Conservation (phyloP, 1,140 invertebrate species). For the Chrysomallon squamiferum region DNA sequence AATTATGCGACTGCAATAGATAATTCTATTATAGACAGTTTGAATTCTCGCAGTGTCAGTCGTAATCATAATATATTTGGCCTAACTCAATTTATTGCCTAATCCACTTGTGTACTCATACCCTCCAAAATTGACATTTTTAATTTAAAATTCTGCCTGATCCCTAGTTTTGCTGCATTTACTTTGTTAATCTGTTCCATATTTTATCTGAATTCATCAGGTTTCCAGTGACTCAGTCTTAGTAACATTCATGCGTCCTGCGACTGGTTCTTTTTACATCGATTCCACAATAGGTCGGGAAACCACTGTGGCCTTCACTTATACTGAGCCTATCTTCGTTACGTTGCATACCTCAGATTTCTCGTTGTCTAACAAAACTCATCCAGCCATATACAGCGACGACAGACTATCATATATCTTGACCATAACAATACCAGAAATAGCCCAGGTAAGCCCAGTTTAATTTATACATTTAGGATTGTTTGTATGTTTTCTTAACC, state of each 20-base stretch:
- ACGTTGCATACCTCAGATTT: constrained; percentile 6
- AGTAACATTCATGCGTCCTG: not conserved
- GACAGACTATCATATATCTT: constrained; percentile 16
- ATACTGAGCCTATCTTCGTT: constrained; percentile 17
- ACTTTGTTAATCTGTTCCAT: no score
- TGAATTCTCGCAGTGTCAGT: no score
- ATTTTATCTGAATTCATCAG: not conserved
- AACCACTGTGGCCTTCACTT: constrained; percentile 29
- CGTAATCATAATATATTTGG: no score
- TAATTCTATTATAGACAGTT: no score
- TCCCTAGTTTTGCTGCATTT: no score
- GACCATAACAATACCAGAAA: constrained; percentile 11
- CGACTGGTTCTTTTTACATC: constrained; percentile 20
- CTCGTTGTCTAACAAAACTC: constrained; percentile 5
- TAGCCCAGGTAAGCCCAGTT: constrained; percentile 16
- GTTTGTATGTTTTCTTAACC: no score
- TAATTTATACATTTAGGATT: no score
- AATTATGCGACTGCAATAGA: no score
- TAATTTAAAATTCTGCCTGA: no score
- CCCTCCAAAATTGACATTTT: not conserved
- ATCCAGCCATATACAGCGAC: constrained; percentile 9
- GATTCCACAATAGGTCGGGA: constrained; percentile 27
- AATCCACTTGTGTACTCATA: no score
- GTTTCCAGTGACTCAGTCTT: constrained; percentile 15
- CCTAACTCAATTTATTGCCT: no score